Conservation (phyloP, 2,113 vertebrate genomes). For the Mandrillus leucophaeus region DNA sequence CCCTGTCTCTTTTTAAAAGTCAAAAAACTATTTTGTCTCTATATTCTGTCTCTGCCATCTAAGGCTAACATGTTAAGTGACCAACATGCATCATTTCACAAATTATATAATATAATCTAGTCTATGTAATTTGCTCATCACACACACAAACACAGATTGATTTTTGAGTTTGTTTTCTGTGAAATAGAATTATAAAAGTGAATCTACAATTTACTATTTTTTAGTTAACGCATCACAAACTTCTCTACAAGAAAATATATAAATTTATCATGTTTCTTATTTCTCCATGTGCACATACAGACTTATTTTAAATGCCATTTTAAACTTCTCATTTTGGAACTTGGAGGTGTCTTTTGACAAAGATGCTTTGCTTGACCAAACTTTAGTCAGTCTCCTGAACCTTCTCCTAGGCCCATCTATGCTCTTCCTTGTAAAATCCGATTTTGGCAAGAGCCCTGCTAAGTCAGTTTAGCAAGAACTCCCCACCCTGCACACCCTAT, state of each 20-base stretch:
- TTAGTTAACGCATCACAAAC: background rate
- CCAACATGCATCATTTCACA: background rate
- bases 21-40: background rate
- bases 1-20: background rate
- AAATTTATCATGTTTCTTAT: constrained; percentile 2
- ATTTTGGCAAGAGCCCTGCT: background rate
- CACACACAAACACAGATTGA: background rate
- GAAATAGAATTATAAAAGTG: background rate
- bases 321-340: background rate
- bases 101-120: background rate
- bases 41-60: background rate
- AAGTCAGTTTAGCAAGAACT: background rate
- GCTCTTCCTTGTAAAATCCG: background rate
- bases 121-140: background rate
- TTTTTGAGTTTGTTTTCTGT: background rate
- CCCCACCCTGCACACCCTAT: background rate
- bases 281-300: background rate
- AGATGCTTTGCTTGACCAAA: background rate
- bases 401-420: background rate
- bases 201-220: background rate
- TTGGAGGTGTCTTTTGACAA: background rate
- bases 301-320: background rate
- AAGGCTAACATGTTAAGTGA: background rate
- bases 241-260: background rate
- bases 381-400: background rate